phyloP scores from a whole-genome alignment of 2,797 vertebrate genomes.

The Eulemur albifrons region DNA sequence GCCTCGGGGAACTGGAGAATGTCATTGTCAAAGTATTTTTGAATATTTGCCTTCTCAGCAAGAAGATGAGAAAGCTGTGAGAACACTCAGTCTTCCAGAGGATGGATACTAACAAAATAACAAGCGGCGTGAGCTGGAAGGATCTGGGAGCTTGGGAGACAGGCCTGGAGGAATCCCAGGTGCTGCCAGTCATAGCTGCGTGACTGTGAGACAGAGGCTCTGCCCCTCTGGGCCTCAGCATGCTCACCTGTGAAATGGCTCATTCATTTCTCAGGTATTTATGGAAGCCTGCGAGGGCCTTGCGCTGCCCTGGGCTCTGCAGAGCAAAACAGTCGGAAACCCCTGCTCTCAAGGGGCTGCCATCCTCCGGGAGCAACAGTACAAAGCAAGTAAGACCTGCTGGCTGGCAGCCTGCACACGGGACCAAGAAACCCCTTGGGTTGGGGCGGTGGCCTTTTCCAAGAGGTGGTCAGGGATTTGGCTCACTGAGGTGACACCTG shows the following conservation, averaged over 20 bases:
- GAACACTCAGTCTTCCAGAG: neutral
- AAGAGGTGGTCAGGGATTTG: neutral
- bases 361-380: neutral
- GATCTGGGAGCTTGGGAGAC: neutral
- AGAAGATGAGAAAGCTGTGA: neutral
- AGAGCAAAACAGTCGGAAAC: neutral
- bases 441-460: neutral
- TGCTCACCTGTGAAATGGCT: neutral
- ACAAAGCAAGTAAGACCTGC: neutral
- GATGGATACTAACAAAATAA: neutral
- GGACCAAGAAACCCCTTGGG: neutral
- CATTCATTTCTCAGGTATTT: neutral
- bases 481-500: neutral
- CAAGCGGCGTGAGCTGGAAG: neutral
- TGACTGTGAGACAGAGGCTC: neutral
- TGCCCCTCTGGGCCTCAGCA: neutral
- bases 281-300: neutral
- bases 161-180: neutral
- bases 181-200: fast-evolving
- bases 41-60: slow-evolving; percentile 66
- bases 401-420: neutral
- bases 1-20: slow-evolving; percentile 31
- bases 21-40: slow-evolving; percentile 60
- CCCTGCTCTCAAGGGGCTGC: neutral
- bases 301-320: neutral